Evolutionary conservation across 2,797 vertebrate genomes (phyloP).

Genomic region (Arvicola amphibius): DNA sequence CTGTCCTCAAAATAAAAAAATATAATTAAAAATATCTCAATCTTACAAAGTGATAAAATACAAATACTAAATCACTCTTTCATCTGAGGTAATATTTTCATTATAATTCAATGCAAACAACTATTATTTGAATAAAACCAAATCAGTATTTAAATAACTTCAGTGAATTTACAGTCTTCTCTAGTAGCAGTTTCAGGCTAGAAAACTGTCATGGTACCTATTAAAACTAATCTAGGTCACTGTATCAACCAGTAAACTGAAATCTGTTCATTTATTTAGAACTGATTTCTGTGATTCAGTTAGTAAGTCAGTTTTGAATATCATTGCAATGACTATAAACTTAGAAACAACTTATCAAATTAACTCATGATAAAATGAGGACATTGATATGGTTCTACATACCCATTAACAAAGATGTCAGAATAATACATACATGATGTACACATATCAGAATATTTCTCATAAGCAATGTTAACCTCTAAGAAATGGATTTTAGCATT

Average conservation of each 20-base stretch:
- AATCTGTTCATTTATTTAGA: slow-evolving; percentile 64
- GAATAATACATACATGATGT: not conserved
- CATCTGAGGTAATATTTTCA: slow-evolving; percentile 1
- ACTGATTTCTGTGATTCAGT: slow-evolving; percentile 61
- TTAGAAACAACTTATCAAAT: slow-evolving; percentile 19
- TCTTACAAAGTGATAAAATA: not conserved
- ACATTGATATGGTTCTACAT: not conserved
- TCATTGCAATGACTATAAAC: slow-evolving; percentile 41
- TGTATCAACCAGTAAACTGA: slow-evolving; percentile 53
- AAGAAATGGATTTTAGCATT: not conserved
- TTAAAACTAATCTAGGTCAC: slow-evolving; percentile 61
- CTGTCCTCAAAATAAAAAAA: slow-evolving; percentile 17
- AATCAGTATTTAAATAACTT: slow-evolving; percentile 64
- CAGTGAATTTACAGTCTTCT: slow-evolving; percentile 59
- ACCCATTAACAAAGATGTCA: not conserved
- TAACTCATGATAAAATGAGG: slow-evolving; percentile 9
- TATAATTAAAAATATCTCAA: not conserved
- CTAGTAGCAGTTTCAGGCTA: slow-evolving; percentile 28
- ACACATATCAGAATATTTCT: slow-evolving; percentile 2
- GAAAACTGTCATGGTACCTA: slow-evolving; percentile 42
- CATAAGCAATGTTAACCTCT: not conserved
- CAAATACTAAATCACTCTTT: slow-evolving; percentile 34
- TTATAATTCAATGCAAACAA: slow-evolving; percentile 52
- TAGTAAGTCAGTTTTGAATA: slow-evolving; percentile 43
- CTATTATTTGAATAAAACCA: slow-evolving; percentile 52